These are phyloP conservation scores for Todus mexicanus DNA, from an alignment of 2,797 vertebrate genomes.

Conservation along the genomic window DNA sequence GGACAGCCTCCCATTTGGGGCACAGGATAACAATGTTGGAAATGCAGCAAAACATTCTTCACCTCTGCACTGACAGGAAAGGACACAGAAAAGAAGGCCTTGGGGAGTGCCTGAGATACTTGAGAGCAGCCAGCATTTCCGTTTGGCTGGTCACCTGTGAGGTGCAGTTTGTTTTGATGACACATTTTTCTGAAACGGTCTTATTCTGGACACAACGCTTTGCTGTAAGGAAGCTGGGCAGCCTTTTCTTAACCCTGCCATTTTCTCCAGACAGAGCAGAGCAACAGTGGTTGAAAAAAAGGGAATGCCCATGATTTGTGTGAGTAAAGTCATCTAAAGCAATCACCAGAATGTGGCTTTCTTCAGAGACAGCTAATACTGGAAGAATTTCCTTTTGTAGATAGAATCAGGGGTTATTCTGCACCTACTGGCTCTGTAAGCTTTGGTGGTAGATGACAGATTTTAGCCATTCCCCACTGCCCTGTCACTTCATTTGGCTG, in stretches of 20 bases:
- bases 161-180: neutral
- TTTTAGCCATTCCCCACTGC: conserved; percentile 1
- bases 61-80: neutral
- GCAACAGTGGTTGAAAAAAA: neutral
- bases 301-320: neutral
- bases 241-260: neutral
- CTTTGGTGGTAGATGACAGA: conserved; percentile 1
- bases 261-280: neutral
- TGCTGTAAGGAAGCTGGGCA: neutral
- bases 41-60: neutral
- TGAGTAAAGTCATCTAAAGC: accelerated
- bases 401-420: neutral
- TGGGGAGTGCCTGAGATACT: neutral
- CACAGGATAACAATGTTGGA: neutral
- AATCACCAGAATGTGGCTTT: neutral
- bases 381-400: neutral
- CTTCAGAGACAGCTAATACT: neutral
- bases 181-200: neutral
- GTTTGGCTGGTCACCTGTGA: neutral
- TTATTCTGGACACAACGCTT: neutral
- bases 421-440: neutral
- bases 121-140: neutral
- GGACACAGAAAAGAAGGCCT: neutral
- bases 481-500: neutral
- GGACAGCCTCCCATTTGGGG: accelerated